Evolutionary conservation across 2,113 vertebrate species (phyloP).

Genomic region (Oceanodroma tethys): DNA sequence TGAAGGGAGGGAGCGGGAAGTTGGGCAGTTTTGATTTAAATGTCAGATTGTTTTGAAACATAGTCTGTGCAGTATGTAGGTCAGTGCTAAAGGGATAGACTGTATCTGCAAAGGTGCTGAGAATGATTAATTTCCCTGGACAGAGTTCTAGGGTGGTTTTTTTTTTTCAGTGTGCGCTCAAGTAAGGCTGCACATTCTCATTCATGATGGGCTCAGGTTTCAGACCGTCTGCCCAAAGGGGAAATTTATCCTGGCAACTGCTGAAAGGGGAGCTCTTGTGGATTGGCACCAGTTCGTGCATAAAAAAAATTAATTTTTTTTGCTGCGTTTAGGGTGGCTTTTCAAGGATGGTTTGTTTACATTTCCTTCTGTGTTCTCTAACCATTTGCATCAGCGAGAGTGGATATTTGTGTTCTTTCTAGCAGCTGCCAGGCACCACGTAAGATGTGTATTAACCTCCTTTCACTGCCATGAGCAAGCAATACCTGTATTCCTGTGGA

Average conservation of each 20-base stretch:
- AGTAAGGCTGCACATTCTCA: not conserved
- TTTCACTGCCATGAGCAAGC: not conserved
- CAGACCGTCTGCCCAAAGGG: constrained; percentile 2
- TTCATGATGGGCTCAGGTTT: constrained; percentile 9
- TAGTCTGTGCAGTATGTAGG: constrained; percentile 7
- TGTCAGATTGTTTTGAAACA: not conserved
- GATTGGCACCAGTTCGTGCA: not conserved
- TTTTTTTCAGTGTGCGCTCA: not conserved
- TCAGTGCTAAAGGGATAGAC: constrained; percentile 6
- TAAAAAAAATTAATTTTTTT: not conserved
- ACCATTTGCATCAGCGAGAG: not conserved
- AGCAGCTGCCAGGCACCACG: not conserved
- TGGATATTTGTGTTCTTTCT: not conserved
- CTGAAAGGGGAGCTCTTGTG: constrained; percentile 17
- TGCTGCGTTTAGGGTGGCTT: not conserved
- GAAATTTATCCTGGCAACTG: constrained; percentile 39
- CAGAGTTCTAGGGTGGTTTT: not conserved
- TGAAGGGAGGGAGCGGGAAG: not conserved
- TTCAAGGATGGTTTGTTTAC: constrained; percentile 2
- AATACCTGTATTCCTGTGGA: not conserved
- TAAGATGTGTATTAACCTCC: not conserved
- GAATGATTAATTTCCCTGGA: constrained; percentile 37
- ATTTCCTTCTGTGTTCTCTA: not conserved
- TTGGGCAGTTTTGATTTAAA: not conserved
- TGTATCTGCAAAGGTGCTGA: constrained; percentile 38